Evolutionary conservation across 1,140 invertebrate genomes (phyloP).

Genomic region (Triops longicaudatus): DNA sequence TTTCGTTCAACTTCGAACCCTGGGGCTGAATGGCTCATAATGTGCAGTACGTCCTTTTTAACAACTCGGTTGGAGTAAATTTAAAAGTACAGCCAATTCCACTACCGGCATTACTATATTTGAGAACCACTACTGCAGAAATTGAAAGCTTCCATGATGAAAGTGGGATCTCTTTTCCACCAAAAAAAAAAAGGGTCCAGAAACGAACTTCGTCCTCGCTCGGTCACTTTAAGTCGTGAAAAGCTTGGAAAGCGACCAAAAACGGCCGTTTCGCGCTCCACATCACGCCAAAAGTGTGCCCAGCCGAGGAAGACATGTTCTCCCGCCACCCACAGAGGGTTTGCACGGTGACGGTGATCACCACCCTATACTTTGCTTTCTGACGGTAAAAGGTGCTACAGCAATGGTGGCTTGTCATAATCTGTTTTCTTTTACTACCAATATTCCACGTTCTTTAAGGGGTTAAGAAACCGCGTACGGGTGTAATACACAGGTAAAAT

Average conservation of each 20-base stretch:
- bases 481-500: not conserved
- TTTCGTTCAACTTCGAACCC: not conserved
- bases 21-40: not conserved
- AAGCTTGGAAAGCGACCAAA: not conserved
- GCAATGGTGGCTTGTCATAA: not conserved
- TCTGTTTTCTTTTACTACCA: not conserved
- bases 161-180: too few relatives aligned
- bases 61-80: not conserved
- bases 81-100: not conserved
- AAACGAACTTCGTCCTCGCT: too few relatives aligned
- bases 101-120: too few relatives aligned
- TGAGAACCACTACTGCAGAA: too few relatives aligned
- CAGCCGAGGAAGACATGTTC: too few relatives aligned
- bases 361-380: not conserved
- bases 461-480: not conserved
- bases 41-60: not conserved
- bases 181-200: too few relatives aligned
- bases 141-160: too few relatives aligned
- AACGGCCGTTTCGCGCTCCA: constrained; percentile 5
- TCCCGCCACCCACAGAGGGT: too few relatives aligned
- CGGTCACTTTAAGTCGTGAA: not conserved
- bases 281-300: too few relatives aligned
- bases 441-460: not conserved
- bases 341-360: too few relatives aligned
- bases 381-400: not conserved